Evolutionary conservation across 2,797 vertebrate genomes (phyloP).

Genomic region (Capromys pilorides): DNA sequence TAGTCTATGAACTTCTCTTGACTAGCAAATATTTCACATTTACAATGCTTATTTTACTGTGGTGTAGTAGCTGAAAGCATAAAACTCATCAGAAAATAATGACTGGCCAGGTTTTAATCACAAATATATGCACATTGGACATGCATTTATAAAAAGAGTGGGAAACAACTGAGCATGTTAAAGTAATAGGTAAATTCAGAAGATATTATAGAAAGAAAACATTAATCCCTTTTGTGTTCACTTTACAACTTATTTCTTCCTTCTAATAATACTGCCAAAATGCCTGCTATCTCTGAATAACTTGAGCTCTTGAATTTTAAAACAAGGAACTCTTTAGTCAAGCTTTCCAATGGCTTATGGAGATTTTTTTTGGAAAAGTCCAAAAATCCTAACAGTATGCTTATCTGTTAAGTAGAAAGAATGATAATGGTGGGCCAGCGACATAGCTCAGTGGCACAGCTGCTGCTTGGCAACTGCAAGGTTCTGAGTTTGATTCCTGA

Average conservation of each 20-base stretch:
- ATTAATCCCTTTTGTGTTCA: conserved; percentile 24
- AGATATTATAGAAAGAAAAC: conserved; percentile 46
- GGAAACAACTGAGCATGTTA: conserved; percentile 3
- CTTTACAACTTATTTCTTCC: conserved; percentile 18
- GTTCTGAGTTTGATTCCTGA: too few species aligned
- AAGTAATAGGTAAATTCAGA: conserved; percentile 22
- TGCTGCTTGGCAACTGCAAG: too few species aligned
- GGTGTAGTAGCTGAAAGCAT: neutral
- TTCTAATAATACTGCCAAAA: conserved; percentile 53
- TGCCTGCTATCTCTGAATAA: neutral
- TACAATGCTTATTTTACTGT: neutral
- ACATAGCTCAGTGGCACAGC: too few species aligned
- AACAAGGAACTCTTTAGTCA: neutral
- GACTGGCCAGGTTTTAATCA: neutral
- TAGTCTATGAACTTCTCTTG: conserved; percentile 7
- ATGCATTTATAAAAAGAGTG: neutral
- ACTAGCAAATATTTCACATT: conserved; percentile 52
- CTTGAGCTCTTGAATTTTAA: conserved; percentile 43
- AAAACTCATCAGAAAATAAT: conserved; percentile 46
- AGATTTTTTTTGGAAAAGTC: conserved; percentile 47
- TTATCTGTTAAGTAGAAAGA: conserved; percentile 62
- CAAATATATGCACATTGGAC: neutral
- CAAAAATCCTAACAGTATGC: neutral
- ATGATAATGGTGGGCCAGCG: conserved; percentile 17
- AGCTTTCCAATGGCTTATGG: conserved; percentile 47